These are phyloP conservation scores for Astatotilapia flaviijosephi DNA, from an alignment of 2,113 vertebrate genomes.

Conservation along the genomic window DNA sequence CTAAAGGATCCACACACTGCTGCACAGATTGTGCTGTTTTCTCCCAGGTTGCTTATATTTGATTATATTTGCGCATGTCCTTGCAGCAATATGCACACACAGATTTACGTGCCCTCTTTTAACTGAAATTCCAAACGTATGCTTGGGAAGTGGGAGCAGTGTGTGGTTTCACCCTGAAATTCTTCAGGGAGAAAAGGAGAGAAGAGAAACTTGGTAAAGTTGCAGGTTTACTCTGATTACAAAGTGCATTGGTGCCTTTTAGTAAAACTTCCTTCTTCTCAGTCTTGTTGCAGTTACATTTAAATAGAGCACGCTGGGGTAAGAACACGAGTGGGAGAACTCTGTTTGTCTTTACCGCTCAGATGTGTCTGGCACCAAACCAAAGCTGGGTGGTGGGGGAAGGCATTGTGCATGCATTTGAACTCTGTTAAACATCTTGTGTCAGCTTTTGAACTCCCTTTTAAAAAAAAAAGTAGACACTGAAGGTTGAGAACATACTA, in stretches of 20 bases:
- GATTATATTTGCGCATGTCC: neutral
- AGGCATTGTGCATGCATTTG: neutral
- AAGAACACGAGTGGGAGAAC: neutral
- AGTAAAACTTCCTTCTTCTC: conserved; percentile 29
- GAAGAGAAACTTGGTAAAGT: conserved; percentile 13
- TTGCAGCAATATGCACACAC: neutral
- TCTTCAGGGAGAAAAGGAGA: neutral
- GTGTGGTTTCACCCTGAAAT: conserved; percentile 35
- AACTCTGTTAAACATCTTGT: neutral
- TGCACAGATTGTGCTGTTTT: neutral
- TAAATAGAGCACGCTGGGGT: neutral
- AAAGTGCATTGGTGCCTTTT: neutral
- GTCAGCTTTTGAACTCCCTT: neutral
- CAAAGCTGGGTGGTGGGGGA: neutral
- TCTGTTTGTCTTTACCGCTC: neutral
- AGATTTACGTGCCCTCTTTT: neutral
- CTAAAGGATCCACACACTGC: neutral
- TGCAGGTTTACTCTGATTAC: conserved; percentile 26
- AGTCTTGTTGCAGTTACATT: conserved; percentile 6
- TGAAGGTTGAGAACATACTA: neutral
- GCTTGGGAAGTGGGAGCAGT: neutral
- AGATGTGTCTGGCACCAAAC: conserved; percentile 27
- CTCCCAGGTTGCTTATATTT: neutral
- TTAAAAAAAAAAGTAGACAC: neutral
- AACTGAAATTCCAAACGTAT: conserved; percentile 5